Evolutionary conservation across 2,888 invertebrate genomes (phyloP).

Genomic region (Drosophila algonquin): DNA sequence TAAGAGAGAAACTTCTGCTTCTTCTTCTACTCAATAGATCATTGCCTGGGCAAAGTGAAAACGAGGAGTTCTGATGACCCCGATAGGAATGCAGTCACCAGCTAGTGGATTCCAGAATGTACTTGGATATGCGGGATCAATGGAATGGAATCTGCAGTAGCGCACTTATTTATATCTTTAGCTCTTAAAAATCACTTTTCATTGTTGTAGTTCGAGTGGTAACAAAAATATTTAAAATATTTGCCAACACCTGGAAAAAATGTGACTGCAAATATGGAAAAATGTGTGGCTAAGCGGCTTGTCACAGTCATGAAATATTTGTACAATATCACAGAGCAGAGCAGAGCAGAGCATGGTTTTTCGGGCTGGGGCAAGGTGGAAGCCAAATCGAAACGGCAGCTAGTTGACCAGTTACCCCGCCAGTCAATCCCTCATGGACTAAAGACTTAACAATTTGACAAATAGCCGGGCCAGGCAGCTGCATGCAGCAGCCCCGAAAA

Average conservation of each 20-base stretch:
- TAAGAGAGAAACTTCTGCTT: neutral
- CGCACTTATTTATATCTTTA: neutral
- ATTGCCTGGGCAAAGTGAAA: slow-evolving; percentile 12
- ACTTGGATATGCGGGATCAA: no score
- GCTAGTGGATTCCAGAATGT: no score
- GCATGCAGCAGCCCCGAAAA: slow-evolving; percentile 18
- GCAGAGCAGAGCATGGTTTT: slow-evolving; percentile 2
- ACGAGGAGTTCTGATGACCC: slow-evolving; percentile 1
- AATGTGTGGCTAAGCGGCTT: slow-evolving; percentile 56
- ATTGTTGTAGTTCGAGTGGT: neutral
- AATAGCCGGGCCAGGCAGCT: slow-evolving; percentile 69
- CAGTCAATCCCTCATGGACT: slow-evolving; percentile 79
- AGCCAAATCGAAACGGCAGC: slow-evolving; percentile 57
- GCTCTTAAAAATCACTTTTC: neutral
- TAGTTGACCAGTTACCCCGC: slow-evolving; percentile 68
- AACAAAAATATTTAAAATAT: slow-evolving; percentile 55
- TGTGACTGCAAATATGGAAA: slow-evolving; percentile 27
- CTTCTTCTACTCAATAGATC: neutral
- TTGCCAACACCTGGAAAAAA: slow-evolving; percentile 66
- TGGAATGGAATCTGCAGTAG: neutral
- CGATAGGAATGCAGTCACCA: neutral
- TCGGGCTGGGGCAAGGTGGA: slow-evolving; percentile 37
- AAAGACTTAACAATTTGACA: slow-evolving; percentile 82
- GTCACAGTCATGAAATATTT: slow-evolving; percentile 54
- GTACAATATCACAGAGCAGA: slow-evolving; percentile 49